These are phyloP conservation scores for Brachionichthys hirsutus DNA, from an alignment of 2,113 vertebrate genomes.

Conservation along the genomic window DNA sequence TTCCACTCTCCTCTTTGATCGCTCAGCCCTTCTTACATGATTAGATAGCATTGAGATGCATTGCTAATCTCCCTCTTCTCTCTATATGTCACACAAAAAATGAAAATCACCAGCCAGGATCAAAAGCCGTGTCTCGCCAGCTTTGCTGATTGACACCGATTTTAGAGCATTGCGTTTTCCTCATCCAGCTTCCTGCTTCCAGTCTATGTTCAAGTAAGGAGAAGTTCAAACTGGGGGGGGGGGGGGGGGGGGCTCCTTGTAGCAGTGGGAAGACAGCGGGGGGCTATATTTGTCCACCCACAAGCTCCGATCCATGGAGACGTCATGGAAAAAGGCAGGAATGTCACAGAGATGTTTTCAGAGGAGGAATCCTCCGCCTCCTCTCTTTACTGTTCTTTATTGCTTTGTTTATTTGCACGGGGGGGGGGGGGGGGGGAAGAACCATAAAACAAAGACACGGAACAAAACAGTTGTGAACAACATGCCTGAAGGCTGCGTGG, in stretches of 20 bases:
- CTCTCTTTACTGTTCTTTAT: constrained; percentile 46
- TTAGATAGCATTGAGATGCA: constrained; percentile 63
- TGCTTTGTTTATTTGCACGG: constrained; percentile 26
- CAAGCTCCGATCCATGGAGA: constrained; percentile 67
- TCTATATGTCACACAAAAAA: constrained; percentile 61
- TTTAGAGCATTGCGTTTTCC: constrained; percentile 13
- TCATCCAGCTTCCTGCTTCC: constrained; percentile 3
- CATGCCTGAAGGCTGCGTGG: not conserved
- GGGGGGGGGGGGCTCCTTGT: constrained; percentile 27
- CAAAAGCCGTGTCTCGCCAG: constrained; percentile 13
- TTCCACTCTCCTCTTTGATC: constrained; percentile 39
- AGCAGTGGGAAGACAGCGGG: constrained; percentile 23
- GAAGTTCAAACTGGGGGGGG: constrained; percentile 21
- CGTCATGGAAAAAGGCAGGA: constrained; percentile 69
- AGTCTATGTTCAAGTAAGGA: not conserved
- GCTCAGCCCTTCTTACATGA: constrained; percentile 51
- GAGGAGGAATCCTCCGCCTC: constrained; percentile 44
- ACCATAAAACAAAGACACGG: constrained; percentile 5
- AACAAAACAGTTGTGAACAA: constrained; percentile 8
- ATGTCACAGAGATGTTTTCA: constrained; percentile 64
- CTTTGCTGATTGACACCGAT: not conserved
- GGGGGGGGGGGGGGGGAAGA: constrained; percentile 9
- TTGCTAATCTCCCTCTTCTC: constrained; percentile 61
- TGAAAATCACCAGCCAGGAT: constrained; percentile 37
- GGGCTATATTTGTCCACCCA: constrained; percentile 56